These are phyloP conservation scores for Pseudomugil tenellus DNA, from an alignment of 2,797 vertebrate species.

Conservation along the genomic window DNA sequence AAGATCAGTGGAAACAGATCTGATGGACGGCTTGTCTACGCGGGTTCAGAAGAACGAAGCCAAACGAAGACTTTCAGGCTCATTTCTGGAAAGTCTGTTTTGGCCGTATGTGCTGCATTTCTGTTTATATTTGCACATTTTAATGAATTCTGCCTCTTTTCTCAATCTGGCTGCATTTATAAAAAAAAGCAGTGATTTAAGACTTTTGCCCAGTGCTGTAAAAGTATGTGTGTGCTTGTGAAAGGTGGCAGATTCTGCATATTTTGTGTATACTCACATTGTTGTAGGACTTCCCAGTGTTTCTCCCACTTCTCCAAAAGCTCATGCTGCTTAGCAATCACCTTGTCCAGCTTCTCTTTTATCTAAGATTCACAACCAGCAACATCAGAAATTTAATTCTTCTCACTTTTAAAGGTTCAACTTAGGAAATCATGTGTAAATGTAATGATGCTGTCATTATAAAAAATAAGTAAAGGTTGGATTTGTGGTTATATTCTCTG, in stretches of 20 bases:
- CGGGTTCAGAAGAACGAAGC: too few relatives aligned
- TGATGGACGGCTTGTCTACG: too few relatives aligned
- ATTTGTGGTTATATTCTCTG: background rate
- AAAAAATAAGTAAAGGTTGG: background rate
- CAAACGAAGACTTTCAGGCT: too few relatives aligned
- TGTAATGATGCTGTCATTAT: background rate
- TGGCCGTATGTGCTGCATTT: too few relatives aligned
- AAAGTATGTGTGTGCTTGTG: background rate
- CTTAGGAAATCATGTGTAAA: background rate
- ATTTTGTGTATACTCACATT: conserved; percentile 83
- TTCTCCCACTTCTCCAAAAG: conserved; percentile 93
- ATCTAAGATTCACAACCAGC: conserved; percentile 81
- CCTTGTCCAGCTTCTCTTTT: conserved; percentile 90
- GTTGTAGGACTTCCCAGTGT: conserved; percentile 94
- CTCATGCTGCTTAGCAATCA: conserved; percentile 89
- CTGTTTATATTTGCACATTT: too few relatives aligned
- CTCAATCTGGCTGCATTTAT: too few relatives aligned
- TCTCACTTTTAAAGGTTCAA: background rate
- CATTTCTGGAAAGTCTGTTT: too few relatives aligned
- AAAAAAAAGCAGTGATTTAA: too few relatives aligned
- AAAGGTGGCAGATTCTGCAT: background rate
- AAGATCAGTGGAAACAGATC: too few relatives aligned
- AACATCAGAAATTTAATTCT: background rate
- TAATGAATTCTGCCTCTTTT: too few relatives aligned
- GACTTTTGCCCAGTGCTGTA: background rate